Evolutionary conservation across 2,797 vertebrate species (phyloP), one percentile per base, ranked within the genome.

Genomic region (Peromyscus nudipes): DNA sequence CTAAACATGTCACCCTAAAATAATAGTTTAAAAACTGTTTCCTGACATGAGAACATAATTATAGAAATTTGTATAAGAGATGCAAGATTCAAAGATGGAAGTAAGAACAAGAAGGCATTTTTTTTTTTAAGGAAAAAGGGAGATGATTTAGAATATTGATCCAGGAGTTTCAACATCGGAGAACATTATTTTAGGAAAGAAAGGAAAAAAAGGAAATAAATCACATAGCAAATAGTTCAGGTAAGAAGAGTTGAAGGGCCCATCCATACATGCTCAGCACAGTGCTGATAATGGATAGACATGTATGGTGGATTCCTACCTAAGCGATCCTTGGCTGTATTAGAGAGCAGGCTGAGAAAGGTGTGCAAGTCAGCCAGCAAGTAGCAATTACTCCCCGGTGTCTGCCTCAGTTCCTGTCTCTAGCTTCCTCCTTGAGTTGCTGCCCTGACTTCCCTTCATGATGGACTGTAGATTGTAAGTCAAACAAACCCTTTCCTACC

Each of bases 101-200:
- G 9, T 19, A 37, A 1, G 19, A n/a, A 43, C 3, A n/a, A 84
- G 8, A 76, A 83, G 57, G 13, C 10, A 25, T 27, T 31, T 46
- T 77, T 34, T 40, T 12, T 16, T 55, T 71, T 52, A 43, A 86
- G 57, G 14, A 43, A 60, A 55, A 13, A 8, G 40, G 31, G 17
- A 79, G 1, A 29, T 9, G 49, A 57, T 80, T 64, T 79, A 65
- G 4, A 86, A 79, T 52, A n/a, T 52, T 94, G 10, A 83, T 87
- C 3, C 12, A 46, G 40, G 52, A 95, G n/a, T 79, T 40, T 89
- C 80, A 90, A 90, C 23, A 62, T 73, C 65, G 93, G 23, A 71
- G 91, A 83, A 84, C 27, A n/a, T 57, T 89, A 34, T 60, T 93
- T 86, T 75, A 55, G 85, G 13, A 84, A 79, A 65, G 73, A 91